These are phyloP conservation scores for Jacana jacana DNA, from an alignment of 2,113 vertebrate genomes.

Conservation along the genomic window DNA sequence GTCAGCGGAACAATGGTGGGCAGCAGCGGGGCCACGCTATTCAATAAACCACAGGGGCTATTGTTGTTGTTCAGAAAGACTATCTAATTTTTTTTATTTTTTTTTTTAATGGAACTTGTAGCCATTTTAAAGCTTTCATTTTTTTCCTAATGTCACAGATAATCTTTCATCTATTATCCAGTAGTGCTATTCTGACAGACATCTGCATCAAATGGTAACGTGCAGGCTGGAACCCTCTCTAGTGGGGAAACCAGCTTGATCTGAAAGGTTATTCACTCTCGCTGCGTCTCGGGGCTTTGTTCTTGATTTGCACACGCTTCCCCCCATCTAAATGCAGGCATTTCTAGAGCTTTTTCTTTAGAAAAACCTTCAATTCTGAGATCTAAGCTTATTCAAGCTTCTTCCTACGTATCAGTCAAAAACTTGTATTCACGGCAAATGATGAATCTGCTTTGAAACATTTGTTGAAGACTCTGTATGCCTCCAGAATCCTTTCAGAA, in stretches of 20 bases:
- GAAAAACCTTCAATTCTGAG: constrained; percentile 66
- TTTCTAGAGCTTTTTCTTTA: constrained; percentile 76
- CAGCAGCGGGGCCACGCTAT: background rate
- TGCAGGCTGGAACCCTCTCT: constrained; percentile 66
- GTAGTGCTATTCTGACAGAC: constrained; percentile 65
- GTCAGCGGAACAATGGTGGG: background rate
- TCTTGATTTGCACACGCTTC: constrained; percentile 49
- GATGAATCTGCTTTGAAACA: constrained; percentile 69
- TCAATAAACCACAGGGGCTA: constrained; percentile 2
- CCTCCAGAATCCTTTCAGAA: constrained; percentile 65
- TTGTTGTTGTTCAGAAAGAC: constrained; percentile 61
- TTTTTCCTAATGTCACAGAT: constrained; percentile 77
- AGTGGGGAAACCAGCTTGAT: constrained; percentile 67
- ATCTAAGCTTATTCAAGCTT: constrained; percentile 74
- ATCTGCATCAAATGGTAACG: constrained; percentile 77
- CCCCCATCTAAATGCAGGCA: constrained; percentile 56
- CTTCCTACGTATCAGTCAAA: constrained; percentile 55
- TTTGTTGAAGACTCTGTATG: constrained; percentile 45
- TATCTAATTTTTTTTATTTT: background rate
- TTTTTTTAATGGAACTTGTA: constrained; percentile 61
- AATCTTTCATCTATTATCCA: constrained; percentile 78
- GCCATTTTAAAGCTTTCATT: constrained; percentile 76
- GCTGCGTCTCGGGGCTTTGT: constrained; percentile 62
- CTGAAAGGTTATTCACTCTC: constrained; percentile 76
- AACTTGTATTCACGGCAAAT: constrained; percentile 57